These are phyloP conservation scores for Chlorodrepanis virens DNA, from an alignment of 2,113 vertebrate genomes.

Conservation along the genomic window DNA sequence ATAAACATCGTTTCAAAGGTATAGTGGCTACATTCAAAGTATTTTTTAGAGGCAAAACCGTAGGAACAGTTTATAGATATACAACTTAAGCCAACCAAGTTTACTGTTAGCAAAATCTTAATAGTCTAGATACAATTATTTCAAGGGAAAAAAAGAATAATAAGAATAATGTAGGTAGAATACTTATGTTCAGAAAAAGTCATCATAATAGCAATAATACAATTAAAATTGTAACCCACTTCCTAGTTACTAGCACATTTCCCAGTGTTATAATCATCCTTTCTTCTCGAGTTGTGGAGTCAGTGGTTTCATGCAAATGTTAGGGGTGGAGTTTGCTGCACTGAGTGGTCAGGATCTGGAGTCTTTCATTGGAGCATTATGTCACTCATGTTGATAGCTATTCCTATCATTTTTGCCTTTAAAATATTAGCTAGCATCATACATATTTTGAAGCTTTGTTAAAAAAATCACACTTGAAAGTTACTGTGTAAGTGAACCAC, in stretches of 20 bases:
- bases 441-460: not conserved
- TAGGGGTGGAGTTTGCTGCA: not conserved
- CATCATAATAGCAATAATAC: not conserved
- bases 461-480: not conserved
- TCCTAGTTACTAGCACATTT: not conserved
- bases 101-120: not conserved
- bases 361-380: accelerated
- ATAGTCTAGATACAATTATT: not conserved
- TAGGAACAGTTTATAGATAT: not conserved
- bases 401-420: not conserved
- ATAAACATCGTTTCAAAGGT: not conserved
- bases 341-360: not conserved
- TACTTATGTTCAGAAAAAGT: not conserved
- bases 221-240: not conserved
- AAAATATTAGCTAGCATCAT: not conserved
- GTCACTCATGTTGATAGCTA: not conserved
- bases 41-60: not conserved
- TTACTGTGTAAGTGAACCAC: not conserved
- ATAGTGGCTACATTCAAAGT: not conserved
- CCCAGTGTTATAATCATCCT: accelerated
- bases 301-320: not conserved
- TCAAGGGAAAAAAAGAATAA: not conserved
- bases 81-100: not conserved
- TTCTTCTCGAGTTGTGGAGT: not conserved
- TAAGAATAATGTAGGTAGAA: not conserved